Conservation (phyloP, 35 echinoderm and acorn worm genomes). For the Apostichopus californicus region DNA sequence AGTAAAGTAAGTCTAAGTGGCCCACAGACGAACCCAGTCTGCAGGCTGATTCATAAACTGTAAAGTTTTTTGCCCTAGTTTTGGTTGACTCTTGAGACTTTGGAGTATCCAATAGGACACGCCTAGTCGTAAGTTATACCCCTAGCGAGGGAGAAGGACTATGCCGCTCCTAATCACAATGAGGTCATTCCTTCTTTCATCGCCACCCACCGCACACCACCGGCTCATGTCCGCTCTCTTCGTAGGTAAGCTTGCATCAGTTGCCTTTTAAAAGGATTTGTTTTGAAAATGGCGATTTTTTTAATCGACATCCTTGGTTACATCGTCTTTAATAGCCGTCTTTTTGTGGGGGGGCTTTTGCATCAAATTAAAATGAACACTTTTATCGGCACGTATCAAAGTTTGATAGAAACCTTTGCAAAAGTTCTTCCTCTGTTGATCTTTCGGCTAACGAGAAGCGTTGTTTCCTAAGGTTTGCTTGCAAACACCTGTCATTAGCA, state of each 20-base stretch:
- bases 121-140: constrained; percentile 27
- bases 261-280: background rate
- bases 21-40: too few species aligned
- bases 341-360: background rate
- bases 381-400: background rate
- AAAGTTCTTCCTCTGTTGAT: background rate
- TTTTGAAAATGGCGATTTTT: background rate
- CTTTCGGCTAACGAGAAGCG: background rate
- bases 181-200: constrained; percentile 35
- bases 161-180: background rate
- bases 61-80: background rate
- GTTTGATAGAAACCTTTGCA: background rate
- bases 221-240: background rate
- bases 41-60: background rate
- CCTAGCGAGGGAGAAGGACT: constrained; percentile 19
- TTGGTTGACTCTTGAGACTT: background rate
- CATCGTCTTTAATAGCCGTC: background rate
- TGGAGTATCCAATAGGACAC: constrained; percentile 28
- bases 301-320: background rate
- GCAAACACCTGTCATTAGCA: background rate
- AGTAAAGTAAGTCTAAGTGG: too few species aligned
- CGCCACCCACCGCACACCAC: background rate
- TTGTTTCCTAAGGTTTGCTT: background rate
- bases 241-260: background rate
- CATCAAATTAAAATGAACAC: background rate